These are phyloP conservation scores for Melinaea menophilus DNA, from an alignment of 2,888 invertebrate genomes.

Conservation along the genomic window DNA sequence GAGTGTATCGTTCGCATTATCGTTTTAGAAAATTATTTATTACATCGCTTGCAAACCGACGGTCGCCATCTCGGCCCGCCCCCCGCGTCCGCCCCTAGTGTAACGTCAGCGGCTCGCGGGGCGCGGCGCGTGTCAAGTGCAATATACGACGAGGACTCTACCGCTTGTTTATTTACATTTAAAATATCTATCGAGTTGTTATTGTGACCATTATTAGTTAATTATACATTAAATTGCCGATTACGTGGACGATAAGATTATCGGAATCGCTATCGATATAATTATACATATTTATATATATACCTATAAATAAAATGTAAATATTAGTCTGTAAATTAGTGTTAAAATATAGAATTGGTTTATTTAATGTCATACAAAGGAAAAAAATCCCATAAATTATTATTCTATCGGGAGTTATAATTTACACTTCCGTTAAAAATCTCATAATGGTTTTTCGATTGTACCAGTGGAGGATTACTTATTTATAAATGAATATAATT, in stretches of 20 bases:
- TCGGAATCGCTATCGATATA: slow-evolving; percentile 72
- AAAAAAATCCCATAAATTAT: slow-evolving; percentile 77
- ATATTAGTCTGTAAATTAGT: slow-evolving; percentile 76
- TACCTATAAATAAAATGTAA: slow-evolving; percentile 77
- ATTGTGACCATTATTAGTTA: slow-evolving; percentile 78
- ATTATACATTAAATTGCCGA: slow-evolving; percentile 75
- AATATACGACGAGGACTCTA: slow-evolving; percentile 64
- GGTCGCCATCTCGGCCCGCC: slow-evolving; percentile 37
- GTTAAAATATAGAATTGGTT: slow-evolving; percentile 77
- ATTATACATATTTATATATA: slow-evolving; percentile 79
- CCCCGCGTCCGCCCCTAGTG: slow-evolving; percentile 33
- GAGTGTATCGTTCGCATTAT: slow-evolving; percentile 61
- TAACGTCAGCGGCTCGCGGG: slow-evolving; percentile 30
- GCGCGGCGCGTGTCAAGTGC: slow-evolving; percentile 58
- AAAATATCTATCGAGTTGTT: slow-evolving; percentile 76
- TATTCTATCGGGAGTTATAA: slow-evolving; percentile 72
- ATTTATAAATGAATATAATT: slow-evolving; percentile 61
- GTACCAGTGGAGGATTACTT: slow-evolving; percentile 75
- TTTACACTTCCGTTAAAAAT: slow-evolving; percentile 75
- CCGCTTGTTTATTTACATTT: slow-evolving; percentile 76
- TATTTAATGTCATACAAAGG: slow-evolving; percentile 76
- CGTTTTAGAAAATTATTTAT: slow-evolving; percentile 74
- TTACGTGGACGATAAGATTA: slow-evolving; percentile 71
- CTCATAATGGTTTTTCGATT: slow-evolving; percentile 76
- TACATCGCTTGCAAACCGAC: slow-evolving; percentile 59